Percentiles rank a stretch among this genome's conserved stretches.
These are phyloP conservation scores for Phalacrocorax brasilianus DNA, from an alignment of 2,113 vertebrate species.

Conservation along the genomic window DNA sequence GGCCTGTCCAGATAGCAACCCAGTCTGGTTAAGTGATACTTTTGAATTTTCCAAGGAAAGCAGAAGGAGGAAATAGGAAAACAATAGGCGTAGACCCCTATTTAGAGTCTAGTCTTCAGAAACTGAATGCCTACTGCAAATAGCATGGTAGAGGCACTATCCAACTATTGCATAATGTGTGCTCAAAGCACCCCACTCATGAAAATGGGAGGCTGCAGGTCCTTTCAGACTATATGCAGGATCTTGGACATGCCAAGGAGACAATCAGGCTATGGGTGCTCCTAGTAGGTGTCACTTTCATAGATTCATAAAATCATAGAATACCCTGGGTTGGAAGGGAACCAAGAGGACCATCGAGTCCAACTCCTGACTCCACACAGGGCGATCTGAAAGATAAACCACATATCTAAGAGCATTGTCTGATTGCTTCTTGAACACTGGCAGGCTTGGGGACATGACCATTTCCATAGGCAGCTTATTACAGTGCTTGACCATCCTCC, in stretches of 20 bases:
- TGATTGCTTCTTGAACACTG: background rate
- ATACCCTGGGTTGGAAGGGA: background rate
- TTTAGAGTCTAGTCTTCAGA: background rate
- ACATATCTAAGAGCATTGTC: background rate
- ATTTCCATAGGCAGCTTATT: background rate
- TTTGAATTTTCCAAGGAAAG: background rate
- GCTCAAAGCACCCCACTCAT: background rate
- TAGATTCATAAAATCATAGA: background rate
- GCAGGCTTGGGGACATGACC: background rate
- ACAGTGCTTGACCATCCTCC: background rate
- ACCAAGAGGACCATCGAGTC: background rate
- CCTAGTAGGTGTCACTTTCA: background rate
- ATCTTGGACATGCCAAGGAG: background rate
- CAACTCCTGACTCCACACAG: background rate
- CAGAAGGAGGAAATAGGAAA: background rate
- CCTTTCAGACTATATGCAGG: background rate
- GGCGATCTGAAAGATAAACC: background rate
- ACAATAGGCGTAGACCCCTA: background rate
- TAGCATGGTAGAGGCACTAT: background rate
- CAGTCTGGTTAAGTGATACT: background rate
- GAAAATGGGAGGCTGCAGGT: background rate
- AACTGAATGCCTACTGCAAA: background rate
- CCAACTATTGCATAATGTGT: background rate
- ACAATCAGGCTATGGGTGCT: background rate
- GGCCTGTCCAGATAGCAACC: background rate